These are phyloP conservation scores for Condylura cristata DNA, from an alignment of 2,113 vertebrate species.

Conservation along the genomic window DNA sequence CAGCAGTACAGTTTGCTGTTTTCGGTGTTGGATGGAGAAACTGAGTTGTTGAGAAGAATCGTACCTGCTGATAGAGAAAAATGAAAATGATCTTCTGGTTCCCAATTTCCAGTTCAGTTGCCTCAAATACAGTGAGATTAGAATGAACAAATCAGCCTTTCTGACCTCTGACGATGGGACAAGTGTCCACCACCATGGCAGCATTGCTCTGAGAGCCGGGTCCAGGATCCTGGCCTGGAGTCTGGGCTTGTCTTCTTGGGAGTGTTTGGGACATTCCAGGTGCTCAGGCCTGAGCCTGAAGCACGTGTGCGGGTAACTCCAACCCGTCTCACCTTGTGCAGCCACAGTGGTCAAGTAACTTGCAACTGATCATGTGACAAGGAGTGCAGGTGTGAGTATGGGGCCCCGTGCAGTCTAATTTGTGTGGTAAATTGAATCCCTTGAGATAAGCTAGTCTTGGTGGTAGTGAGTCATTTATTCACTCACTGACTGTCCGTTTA, in stretches of 20 bases:
- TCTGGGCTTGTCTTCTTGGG: not conserved
- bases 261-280: not conserved
- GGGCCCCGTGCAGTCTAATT: not conserved
- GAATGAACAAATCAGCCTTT: not conserved
- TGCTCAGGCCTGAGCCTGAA: not conserved
- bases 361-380: not conserved
- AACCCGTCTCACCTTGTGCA: not conserved
- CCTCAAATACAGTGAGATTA: not conserved
- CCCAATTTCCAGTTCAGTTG: not conserved
- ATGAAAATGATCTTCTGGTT: not conserved
- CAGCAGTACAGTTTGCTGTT: not conserved
- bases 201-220: not conserved
- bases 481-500: not conserved
- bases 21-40: not conserved
- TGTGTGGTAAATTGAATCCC: not conserved
- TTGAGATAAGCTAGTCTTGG: not conserved
- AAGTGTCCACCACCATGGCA: not conserved
- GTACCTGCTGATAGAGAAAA: not conserved
- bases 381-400: not conserved
- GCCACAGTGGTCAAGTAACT: not conserved
- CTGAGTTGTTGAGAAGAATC: not conserved
- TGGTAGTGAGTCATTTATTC: not conserved
- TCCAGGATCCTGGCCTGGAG: not conserved
- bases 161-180: not conserved
- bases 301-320: not conserved